phyloP scores from a whole-genome alignment of 2,888 invertebrate species.

The Scotopteryx bipunctaria region DNA sequence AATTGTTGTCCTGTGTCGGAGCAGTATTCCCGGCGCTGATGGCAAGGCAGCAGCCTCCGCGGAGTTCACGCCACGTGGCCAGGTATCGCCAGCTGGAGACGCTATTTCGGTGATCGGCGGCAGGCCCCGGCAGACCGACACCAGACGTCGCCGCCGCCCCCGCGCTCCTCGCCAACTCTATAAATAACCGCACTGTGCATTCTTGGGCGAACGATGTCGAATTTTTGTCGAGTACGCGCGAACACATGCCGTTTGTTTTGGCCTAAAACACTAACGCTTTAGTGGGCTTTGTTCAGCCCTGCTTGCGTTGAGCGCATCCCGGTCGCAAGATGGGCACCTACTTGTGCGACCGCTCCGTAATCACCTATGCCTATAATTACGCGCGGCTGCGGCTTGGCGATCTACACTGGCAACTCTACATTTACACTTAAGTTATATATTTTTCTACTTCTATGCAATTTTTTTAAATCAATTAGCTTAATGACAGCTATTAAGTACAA shows the following conservation, averaged over 20 bases:
- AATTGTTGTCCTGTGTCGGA: constrained; percentile 1
- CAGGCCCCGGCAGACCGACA: constrained; percentile 85
- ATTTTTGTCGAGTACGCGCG: constrained; percentile 84
- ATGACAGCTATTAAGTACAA: no score
- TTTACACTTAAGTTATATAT: constrained; percentile 19
- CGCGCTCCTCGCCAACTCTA: constrained; percentile 81
- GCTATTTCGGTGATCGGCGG: constrained; percentile 83
- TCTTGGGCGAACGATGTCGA: constrained; percentile 83
- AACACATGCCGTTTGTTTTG: constrained; percentile 81
- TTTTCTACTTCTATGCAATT: neutral
- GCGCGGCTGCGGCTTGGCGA: constrained; percentile 30
- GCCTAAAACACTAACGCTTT: constrained; percentile 51
- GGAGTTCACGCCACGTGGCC: constrained; percentile 72
- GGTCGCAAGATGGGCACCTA: constrained; percentile 22
- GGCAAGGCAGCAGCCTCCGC: constrained; percentile 53
- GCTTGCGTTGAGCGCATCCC: constrained; percentile 26
- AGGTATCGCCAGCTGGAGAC: constrained; percentile 81
- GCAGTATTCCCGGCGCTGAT: constrained; percentile 38
- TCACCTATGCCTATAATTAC: constrained; percentile 36
- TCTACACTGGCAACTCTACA: constrained; percentile 26
- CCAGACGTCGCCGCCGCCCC: constrained; percentile 82
- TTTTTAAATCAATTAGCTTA: neutral
- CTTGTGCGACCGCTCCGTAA: constrained; percentile 22
- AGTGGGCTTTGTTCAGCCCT: constrained; percentile 30
- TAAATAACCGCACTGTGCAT: constrained; percentile 81